Conservation (phyloP, 2,113 vertebrate species). For the Tricholaema leucomelas region DNA sequence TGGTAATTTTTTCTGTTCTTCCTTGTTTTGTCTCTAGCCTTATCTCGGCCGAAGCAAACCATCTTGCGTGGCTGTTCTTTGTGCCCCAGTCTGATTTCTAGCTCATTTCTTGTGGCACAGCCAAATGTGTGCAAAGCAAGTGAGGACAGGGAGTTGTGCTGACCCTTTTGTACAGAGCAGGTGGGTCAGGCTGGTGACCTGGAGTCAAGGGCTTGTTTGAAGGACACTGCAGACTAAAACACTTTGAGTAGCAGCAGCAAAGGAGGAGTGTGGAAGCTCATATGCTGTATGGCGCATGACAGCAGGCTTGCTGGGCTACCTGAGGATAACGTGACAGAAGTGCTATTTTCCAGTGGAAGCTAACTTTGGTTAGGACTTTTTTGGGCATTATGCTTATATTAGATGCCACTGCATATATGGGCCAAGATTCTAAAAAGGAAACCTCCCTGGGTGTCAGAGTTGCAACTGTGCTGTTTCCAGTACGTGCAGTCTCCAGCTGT, state of each 20-base stretch:
- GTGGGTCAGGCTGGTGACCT: background rate
- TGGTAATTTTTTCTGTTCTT: slow-evolving; percentile 42
- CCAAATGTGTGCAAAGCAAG: background rate
- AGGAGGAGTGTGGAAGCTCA: background rate
- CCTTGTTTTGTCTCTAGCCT: background rate
- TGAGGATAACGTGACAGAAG: background rate
- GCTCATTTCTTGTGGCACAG: background rate
- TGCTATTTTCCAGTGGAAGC: background rate
- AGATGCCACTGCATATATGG: fast-evolving
- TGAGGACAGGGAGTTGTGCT: fast-evolving
- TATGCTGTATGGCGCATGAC: background rate
- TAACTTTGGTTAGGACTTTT: background rate
- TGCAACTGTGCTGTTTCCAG: background rate
- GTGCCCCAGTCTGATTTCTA: background rate
- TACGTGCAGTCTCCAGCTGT: background rate
- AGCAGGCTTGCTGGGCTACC: background rate
- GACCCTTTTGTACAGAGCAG: background rate
- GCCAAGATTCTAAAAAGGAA: background rate
- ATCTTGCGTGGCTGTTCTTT: background rate
- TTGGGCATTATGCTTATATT: background rate
- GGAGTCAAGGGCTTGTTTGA: background rate
- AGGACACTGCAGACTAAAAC: background rate
- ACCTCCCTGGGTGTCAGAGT: background rate
- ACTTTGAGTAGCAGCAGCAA: background rate
- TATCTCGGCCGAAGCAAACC: background rate